Conservation (phyloP, 2,797 vertebrate species). For the Gymnopithys bicolor region DNA sequence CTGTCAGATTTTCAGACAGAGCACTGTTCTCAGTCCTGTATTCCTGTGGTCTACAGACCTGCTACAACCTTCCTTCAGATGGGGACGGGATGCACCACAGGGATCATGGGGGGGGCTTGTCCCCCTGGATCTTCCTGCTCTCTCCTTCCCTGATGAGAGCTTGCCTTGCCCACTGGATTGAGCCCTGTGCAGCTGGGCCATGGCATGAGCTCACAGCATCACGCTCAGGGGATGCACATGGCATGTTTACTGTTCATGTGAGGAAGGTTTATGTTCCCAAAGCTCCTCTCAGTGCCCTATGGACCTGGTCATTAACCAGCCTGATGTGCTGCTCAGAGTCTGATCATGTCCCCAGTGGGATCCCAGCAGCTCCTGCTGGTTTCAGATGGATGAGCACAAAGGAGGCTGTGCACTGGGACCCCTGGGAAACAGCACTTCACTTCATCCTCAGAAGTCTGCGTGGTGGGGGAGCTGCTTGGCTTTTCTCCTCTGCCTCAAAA, state of each 20-base stretch:
- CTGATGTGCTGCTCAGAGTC: neutral
- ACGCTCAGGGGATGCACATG: neutral
- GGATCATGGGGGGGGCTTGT: neutral
- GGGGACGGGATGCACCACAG: neutral
- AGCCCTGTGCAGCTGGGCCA: fast-evolving
- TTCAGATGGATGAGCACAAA: neutral
- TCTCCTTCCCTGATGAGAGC: neutral
- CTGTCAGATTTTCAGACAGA: neutral
- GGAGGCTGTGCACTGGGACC: neutral
- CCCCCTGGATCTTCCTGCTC: neutral
- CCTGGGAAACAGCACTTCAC: neutral
- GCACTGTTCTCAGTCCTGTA: neutral
- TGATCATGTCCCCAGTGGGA: neutral
- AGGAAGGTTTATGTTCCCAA: neutral
- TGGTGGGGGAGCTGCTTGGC: neutral
- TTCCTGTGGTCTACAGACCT: neutral
- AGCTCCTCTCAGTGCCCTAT: neutral
- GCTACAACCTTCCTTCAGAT: neutral
- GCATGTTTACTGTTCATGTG: neutral
- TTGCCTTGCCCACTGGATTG: neutral
- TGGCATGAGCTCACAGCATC: neutral
- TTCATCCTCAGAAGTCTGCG: neutral
- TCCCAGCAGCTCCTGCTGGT: neutral
- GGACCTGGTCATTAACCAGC: neutral
- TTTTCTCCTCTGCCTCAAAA: constrained; percentile 19